phyloP scores from a whole-genome alignment of 2,113 vertebrate genomes.

The Archilochus colubris region DNA sequence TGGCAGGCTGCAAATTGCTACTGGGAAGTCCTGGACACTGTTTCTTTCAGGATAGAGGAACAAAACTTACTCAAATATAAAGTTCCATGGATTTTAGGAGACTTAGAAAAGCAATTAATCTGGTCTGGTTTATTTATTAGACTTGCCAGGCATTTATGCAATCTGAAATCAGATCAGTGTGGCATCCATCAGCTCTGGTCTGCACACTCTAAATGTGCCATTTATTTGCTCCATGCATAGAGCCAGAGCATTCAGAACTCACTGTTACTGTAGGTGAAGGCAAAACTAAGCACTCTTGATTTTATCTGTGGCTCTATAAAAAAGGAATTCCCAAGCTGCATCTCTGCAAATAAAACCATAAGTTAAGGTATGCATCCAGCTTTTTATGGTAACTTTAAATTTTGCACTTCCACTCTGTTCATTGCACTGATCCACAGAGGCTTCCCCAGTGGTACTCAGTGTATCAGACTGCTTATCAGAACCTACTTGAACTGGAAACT shows the following conservation, averaged over 20 bases:
- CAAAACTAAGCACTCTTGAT: not conserved
- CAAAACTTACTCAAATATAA: not conserved
- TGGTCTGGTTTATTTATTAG: slow-evolving; percentile 19
- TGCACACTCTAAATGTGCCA: not conserved
- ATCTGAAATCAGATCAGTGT: not conserved
- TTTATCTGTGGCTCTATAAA: not conserved
- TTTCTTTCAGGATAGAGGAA: not conserved
- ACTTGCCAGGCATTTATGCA: not conserved
- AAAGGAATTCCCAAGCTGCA: not conserved
- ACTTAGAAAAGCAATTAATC: not conserved
- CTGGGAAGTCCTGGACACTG: not conserved
- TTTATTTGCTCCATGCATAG: not conserved
- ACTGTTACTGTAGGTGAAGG: not conserved
- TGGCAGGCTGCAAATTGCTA: not conserved
- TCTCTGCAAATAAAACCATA: not conserved
- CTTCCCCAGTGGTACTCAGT: not conserved
- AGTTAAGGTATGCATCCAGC: not conserved
- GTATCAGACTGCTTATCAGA: not conserved
- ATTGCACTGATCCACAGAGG: not conserved
- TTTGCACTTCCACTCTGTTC: not conserved
- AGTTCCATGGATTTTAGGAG: not conserved
- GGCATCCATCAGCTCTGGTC: not conserved
- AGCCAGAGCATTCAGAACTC: not conserved
- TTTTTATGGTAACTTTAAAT: slow-evolving; percentile 9
- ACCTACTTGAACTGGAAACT: not conserved